Evolutionary conservation across 2,888 invertebrate genomes (phyloP).

Genomic region (Mimachlamys varia): DNA sequence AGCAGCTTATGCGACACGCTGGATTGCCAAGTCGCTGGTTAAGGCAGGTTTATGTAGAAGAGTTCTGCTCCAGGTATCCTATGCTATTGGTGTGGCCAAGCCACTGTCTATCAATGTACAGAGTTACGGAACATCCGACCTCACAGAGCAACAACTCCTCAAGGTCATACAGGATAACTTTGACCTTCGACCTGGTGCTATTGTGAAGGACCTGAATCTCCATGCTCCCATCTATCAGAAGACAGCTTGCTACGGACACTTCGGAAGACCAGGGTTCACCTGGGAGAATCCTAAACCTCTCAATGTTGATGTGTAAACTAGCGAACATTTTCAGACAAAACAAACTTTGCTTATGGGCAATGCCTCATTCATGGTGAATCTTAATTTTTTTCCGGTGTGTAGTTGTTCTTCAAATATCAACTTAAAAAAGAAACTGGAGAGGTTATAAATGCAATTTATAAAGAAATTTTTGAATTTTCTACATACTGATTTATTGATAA

Average conservation of each 20-base stretch:
- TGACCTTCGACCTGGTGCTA: conserved; percentile 97
- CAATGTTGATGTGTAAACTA: conserved; percentile 76
- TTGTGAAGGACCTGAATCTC: conserved; percentile 90
- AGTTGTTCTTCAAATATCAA: too few species aligned
- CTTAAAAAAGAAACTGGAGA: too few species aligned
- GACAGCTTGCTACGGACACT: conserved; percentile 99
- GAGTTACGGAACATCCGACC: conserved; percentile 95
- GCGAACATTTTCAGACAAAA: too few species aligned
- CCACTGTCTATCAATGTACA: conserved; percentile 97
- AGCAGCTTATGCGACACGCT: conserved; percentile 98
- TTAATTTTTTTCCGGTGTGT: too few species aligned
- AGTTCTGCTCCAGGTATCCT: conserved; percentile 96
- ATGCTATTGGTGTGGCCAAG: conserved; percentile 98
- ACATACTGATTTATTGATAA: too few species aligned
- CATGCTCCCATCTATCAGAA: conserved; percentile 98
- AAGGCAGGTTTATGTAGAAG: conserved; percentile 96
- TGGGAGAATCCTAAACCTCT: conserved; percentile 96
- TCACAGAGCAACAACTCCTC: conserved; percentile 91
- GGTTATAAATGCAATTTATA: too few species aligned
- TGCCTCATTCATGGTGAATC: too few species aligned
- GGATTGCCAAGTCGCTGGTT: conserved; percentile 99
- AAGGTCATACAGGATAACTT: conserved; percentile 95
- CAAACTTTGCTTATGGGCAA: too few species aligned
- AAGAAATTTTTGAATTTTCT: too few species aligned
- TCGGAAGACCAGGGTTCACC: conserved; percentile 96